phyloP scores from a whole-genome alignment of 2,113 vertebrate genomes.

The Pelecanus crispus region DNA sequence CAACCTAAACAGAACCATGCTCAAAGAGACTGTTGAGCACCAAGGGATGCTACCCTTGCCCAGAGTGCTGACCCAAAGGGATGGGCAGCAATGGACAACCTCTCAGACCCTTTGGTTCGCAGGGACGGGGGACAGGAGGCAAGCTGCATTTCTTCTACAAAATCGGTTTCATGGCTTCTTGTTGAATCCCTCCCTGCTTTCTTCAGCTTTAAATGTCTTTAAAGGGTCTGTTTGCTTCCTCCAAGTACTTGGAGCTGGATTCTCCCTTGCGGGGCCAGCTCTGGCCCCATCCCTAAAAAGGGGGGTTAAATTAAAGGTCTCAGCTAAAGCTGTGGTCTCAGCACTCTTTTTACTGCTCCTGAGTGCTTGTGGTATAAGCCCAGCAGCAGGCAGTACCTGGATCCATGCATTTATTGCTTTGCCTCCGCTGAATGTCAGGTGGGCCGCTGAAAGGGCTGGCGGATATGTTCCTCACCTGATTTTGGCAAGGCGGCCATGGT shows the following conservation, averaged over 20 bases:
- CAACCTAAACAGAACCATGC: background rate
- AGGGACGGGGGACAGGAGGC: background rate
- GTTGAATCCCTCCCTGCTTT: background rate
- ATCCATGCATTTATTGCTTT: background rate
- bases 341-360: background rate
- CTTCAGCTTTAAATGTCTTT: background rate
- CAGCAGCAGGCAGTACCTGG: background rate
- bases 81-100: background rate
- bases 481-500: accelerated
- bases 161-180: background rate
- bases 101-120: background rate
- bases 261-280: background rate
- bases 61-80: background rate
- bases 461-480: background rate
- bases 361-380: background rate
- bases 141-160: background rate
- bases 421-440: background rate
- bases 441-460: background rate
- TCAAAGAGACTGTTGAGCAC: background rate
- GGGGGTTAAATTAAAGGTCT: background rate
- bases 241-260: background rate
- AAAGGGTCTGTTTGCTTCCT: background rate
- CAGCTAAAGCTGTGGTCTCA: background rate
- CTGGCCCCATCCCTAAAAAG: background rate
- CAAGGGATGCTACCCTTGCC: background rate